phyloP scores from a whole-genome alignment of 1,140 invertebrate genomes.

The Colletes latitarsis region DNA sequence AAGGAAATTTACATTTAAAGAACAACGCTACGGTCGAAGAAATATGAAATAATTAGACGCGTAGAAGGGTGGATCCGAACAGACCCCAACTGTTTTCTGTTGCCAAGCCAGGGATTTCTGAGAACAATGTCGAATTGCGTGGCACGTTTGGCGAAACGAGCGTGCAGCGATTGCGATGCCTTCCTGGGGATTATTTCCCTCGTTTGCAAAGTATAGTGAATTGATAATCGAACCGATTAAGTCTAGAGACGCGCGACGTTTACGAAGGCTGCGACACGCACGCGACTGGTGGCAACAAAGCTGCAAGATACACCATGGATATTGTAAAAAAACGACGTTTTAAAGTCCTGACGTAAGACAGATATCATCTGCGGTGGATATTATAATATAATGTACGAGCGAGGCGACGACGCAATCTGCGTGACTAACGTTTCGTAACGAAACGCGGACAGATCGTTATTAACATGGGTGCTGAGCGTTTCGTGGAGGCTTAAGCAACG shows the following conservation, averaged over 20 bases:
- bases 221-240: background rate
- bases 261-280: background rate
- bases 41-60: no score
- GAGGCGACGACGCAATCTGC: constrained; percentile 4
- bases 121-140: no score
- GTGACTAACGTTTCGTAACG: constrained; percentile 16
- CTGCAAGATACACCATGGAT: background rate
- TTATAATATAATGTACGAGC: constrained; percentile 44
- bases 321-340: constrained; percentile 34
- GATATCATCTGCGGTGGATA: constrained; percentile 49
- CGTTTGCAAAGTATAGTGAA: no score
- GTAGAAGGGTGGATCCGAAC: no score
- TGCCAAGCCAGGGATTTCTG: no score
- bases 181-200: no score
- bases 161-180: no score
- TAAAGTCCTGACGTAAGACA: constrained; percentile 27
- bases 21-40: no score
- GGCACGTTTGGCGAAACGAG: no score
- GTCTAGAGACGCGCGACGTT: background rate
- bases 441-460: constrained; percentile 16
- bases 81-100: no score
- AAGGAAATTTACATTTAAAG: no score
- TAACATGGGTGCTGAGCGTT: constrained; percentile 8
- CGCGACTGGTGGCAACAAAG: background rate
- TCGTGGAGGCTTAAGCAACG: constrained; percentile 5